These are phyloP conservation scores for Deilephila elpenor DNA, from an alignment of 2,888 invertebrate genomes.

Conservation along the genomic window DNA sequence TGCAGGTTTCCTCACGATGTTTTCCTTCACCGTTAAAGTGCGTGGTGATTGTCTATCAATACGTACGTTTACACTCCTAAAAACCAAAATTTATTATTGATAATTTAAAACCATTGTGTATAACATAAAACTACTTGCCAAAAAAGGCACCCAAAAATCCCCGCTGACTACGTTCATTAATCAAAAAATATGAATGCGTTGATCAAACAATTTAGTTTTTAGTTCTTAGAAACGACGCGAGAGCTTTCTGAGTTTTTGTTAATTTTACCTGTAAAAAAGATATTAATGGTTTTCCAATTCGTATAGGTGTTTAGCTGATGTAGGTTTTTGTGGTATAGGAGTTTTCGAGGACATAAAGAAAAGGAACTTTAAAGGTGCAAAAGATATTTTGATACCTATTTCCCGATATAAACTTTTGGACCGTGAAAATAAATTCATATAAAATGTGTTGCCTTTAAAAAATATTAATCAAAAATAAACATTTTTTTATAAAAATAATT, in stretches of 20 bases:
- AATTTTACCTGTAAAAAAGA: background rate
- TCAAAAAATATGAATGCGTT: background rate
- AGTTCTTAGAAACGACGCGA: background rate
- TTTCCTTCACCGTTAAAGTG: too few relatives aligned
- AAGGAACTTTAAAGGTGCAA: too few relatives aligned
- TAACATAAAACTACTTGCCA: background rate
- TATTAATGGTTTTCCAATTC: background rate
- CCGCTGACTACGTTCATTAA: background rate
- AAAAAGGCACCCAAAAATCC: conserved; percentile 1
- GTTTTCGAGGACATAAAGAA: too few relatives aligned
- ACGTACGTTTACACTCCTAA: background rate
- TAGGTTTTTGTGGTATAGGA: too few relatives aligned
- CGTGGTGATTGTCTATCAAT: too few relatives aligned
- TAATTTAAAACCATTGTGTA: conserved; percentile 1
- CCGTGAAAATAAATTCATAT: too few relatives aligned
- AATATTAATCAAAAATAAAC: too few relatives aligned
- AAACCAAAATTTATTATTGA: conserved; percentile 8
- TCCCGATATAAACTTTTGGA: too few relatives aligned
- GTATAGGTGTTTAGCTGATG: background rate
- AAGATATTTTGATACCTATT: too few relatives aligned
- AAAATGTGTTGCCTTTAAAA: too few relatives aligned
- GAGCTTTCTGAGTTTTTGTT: background rate
- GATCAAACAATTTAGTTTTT: conserved; percentile 10
- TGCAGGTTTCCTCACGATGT: too few relatives aligned
- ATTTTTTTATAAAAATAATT: too few relatives aligned